A percentile compares a stretch with the other conserved stretches of the same genome.
Conservation (phyloP, 1,140 invertebrate genomes). For the Drosophila subpulchrella region DNA sequence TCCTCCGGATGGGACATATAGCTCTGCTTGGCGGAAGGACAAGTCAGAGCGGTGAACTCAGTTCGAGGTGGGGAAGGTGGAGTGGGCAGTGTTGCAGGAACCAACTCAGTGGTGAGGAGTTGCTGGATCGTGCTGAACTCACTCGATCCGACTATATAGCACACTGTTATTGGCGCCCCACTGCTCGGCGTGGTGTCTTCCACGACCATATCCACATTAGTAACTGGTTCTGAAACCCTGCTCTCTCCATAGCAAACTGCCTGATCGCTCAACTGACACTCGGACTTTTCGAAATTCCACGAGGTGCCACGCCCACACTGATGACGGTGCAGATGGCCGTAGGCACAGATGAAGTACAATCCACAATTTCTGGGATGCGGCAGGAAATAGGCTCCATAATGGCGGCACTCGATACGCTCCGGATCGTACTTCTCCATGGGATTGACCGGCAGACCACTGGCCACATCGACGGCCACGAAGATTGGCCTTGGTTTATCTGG, state of each 20-base stretch:
- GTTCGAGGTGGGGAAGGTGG: slow-evolving; percentile 25
- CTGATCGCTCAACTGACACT: slow-evolving; percentile 54
- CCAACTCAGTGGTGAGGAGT: slow-evolving; percentile 3
- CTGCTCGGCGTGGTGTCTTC: slow-evolving; percentile 34
- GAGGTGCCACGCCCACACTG: slow-evolving; percentile 64
- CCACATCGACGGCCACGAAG: slow-evolving; percentile 67
- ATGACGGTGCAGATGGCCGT: slow-evolving; percentile 70
- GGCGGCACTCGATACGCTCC: slow-evolving; percentile 61
- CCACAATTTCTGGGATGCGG: slow-evolving; percentile 73
- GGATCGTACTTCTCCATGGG: slow-evolving; percentile 74
- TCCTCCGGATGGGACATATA: slow-evolving; percentile 71
- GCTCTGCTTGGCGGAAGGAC: slow-evolving; percentile 59
- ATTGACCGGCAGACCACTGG: slow-evolving; percentile 52
- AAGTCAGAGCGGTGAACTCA: slow-evolving; percentile 30
- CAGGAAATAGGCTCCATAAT: slow-evolving; percentile 78
- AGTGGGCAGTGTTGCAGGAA: slow-evolving; percentile 4
- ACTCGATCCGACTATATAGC: slow-evolving; percentile 55
- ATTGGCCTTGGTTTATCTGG: slow-evolving; percentile 49
- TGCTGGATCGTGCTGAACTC: slow-evolving; percentile 27
- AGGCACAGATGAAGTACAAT: slow-evolving; percentile 74
- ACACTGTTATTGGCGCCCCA: slow-evolving; percentile 50
- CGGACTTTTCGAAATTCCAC: slow-evolving; percentile 65
- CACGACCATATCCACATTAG: not conserved
- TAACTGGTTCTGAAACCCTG: not conserved
- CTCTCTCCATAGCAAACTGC: slow-evolving; percentile 53